These are phyloP conservation scores for Nymphalis urticae DNA, from an alignment of 2,888 invertebrate genomes.

Conservation along the genomic window DNA sequence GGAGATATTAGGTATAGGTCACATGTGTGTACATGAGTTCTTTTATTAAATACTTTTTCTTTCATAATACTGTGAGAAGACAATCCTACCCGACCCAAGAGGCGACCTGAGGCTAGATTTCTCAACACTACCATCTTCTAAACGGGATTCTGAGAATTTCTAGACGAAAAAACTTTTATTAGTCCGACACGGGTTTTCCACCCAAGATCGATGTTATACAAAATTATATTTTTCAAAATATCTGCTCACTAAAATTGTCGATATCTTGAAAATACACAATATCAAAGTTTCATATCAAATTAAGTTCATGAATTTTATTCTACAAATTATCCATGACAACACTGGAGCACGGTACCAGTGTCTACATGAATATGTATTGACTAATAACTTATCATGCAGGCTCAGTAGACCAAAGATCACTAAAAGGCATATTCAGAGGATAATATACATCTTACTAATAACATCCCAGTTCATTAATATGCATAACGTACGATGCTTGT, in stretches of 20 bases:
- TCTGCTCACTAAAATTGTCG: not conserved
- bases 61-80: too few species aligned
- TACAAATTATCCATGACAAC: constrained; percentile 38
- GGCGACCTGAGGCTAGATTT: too few species aligned
- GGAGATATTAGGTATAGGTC: too few species aligned
- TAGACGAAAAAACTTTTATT: too few species aligned
- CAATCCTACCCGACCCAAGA: too few species aligned
- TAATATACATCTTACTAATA: constrained; percentile 58
- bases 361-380: constrained; percentile 47
- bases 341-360: constrained; percentile 34
- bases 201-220: too few species aligned
- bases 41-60: too few species aligned
- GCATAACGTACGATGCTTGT: constrained; percentile 69
- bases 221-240: not conserved
- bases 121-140: too few species aligned
- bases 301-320: constrained; percentile 30
- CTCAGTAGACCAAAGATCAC: constrained; percentile 48
- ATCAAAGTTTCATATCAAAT: constrained; percentile 27
- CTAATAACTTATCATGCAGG: constrained; percentile 48
- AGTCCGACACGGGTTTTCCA: too few species aligned
- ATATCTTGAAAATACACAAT: constrained; percentile 27
- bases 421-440: constrained; percentile 46
- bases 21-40: too few species aligned
- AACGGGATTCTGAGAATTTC: too few species aligned
- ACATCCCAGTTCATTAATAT: constrained; percentile 71